Base-by-base conservation (phyloP, 1,140 invertebrate genomes). In the Saccostrea echinata region DNA sequence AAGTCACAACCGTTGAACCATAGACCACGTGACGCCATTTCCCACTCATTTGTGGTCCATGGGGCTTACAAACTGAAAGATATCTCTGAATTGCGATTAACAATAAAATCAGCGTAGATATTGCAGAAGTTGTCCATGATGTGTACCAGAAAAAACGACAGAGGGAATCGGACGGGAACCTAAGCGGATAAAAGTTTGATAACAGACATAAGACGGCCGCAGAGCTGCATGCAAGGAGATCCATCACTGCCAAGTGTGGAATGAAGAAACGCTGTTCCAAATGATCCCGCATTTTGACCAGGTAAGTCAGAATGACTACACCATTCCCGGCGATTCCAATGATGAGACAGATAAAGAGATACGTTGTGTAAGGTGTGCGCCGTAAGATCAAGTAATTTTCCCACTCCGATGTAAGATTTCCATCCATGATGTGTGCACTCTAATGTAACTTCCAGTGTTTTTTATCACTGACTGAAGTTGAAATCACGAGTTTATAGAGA, bases 21-120 rank as follows among this genome's bases (percentile, higher is more conserved):
- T 53, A 55, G 18, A 55, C 51, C 16, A 84, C 33, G 43, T 30
- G 18, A 24, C 55, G 8, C 52, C 83, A 57, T 21, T 53, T 61
- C 11, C 43, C 30, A 13, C 12, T 61, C 83, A 84, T 84, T 57
- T 84, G 83, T 61, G 51, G 51, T 3, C 27, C 53, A 57, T 84
- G 16, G n/a, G 83, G 83, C 57, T 53, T 84, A 30, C 83, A 84
- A 27, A 84, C 52, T 27, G 35, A 24, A n/a, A 84, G 53, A 21
- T 61, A 84, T 57, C 83, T 24, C 13, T 61, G 52, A 21, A 84
- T 33, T 6, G 83, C 83, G 12, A 84, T 84, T 18, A 84, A 21
- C 30, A 55, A 57, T 35, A 84, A 84, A 84, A 84, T 61, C n/a
- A 84, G 30, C 18, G 24, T 27, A 27, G 83, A 84, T 57, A 84